Percentiles rank a stretch among this genome's conserved stretches.
phyloP scores from a whole-genome alignment of 2,888 invertebrate genomes.

The Synergus laeviventris region DNA sequence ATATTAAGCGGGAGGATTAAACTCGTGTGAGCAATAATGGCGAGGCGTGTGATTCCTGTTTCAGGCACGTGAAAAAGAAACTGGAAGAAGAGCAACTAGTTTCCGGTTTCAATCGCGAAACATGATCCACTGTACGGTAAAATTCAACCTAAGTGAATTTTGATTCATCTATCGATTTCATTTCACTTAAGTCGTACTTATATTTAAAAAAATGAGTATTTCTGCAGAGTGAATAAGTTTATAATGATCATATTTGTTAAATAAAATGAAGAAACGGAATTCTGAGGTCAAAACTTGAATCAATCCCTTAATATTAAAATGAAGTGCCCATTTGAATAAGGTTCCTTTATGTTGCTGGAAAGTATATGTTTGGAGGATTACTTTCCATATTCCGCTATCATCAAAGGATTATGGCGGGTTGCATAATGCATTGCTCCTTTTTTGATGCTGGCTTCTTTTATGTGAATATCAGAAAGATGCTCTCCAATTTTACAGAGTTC shows the following conservation, averaged over 20 bases:
- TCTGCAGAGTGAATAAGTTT: too few relatives aligned
- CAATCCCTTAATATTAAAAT: too few relatives aligned
- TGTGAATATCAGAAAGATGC: background rate
- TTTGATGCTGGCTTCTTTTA: conserved; percentile 26
- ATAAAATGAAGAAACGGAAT: too few relatives aligned
- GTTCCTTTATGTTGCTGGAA: background rate
- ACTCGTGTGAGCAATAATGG: background rate
- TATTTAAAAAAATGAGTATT: too few relatives aligned
- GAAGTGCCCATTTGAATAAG: too few relatives aligned
- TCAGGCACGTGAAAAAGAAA: background rate
- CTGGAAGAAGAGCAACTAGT: conserved; percentile 1
- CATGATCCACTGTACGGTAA: background rate
- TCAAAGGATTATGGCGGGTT: background rate
- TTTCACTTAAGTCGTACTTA: too few relatives aligned
- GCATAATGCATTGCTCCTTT: conserved; percentile 14
- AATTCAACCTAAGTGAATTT: conserved; percentile 9
- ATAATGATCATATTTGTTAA: too few relatives aligned
- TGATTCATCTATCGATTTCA: too few relatives aligned
- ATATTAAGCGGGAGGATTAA: background rate
- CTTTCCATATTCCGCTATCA: background rate
- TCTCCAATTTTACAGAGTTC: conserved; percentile 10
- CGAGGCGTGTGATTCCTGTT: conserved; percentile 16
- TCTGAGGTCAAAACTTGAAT: too few relatives aligned
- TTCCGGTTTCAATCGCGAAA: background rate
- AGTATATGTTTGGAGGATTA: background rate